Base-by-base conservation (phyloP, 1,140 invertebrate genomes). In the Yoshiicerus persimilis region DNA sequence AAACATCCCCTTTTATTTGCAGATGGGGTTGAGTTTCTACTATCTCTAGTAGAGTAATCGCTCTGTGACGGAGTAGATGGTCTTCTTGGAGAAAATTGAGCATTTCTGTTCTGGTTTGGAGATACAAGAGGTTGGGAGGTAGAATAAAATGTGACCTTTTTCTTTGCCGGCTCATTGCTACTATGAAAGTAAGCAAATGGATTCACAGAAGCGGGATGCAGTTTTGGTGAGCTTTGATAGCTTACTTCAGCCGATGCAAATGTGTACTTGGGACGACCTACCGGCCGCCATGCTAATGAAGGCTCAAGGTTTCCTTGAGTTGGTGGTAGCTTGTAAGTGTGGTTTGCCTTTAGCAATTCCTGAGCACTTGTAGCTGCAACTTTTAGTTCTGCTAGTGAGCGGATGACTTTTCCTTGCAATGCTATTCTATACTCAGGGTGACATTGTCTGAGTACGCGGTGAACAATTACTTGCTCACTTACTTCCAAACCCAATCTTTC, bases 131-230 rank as follows among this genome's bases (percentile, higher is more conserved):
- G 20, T 5, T 47, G 41, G 0, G 16, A 11, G 2, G 13, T 47
- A 20, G 6, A 4, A 0, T 47, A 11, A 20, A 47, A 47, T 0
- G 13, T 11, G 20, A 20, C 27, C 2, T 85, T 56, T 75, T 85
- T 64, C 23, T 85, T 84, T 36, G 3, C 1, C 3, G 16, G 8
- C 16, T 27, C 13, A 13, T 9, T 11, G 10, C 16, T 11, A 13
- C 47, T 13, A 85, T 88, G 87, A 70, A 66, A 41, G 30, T 23
- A 88, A 0, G 56, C 11, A 85, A 66, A 88, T 11, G 87, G 87
- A 62, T 88, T 83, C 0, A 88, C 34, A 13, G 87, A 30, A 34
- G 80, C 87, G 4, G 41, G 41, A 5, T 47, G 41, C 20, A 85
- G 16, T 36, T 84, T 41, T 20, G 85, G 87, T 6, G 39, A 13